phyloP scores from a whole-genome alignment of 1,140 invertebrate genomes.

The Belonocnema kinseyi region DNA sequence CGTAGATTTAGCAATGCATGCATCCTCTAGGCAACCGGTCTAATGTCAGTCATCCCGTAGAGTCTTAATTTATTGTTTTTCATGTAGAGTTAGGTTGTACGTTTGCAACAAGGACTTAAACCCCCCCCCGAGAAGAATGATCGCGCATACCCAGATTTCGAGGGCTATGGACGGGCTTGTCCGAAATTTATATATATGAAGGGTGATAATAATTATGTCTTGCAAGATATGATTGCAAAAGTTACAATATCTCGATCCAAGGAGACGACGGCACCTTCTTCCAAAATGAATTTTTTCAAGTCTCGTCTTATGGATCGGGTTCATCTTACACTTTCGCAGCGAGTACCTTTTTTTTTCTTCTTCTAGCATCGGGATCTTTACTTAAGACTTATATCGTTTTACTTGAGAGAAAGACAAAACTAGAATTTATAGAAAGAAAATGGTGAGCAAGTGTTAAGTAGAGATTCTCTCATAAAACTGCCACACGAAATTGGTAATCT shows the following conservation, averaged over 20 bases:
- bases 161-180: slow-evolving; percentile 64
- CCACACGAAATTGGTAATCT: slow-evolving; percentile 55
- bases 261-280: too few relatives aligned
- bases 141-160: slow-evolving; percentile 56
- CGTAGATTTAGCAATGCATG: slow-evolving; percentile 71
- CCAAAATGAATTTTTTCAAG: too few relatives aligned
- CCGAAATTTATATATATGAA: slow-evolving; percentile 59
- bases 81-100: slow-evolving; percentile 53
- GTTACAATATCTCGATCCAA: too few relatives aligned
- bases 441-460: too few relatives aligned
- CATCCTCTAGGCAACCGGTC: slow-evolving; percentile 68
- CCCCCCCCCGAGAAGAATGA: neutral
- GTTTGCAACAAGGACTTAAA: slow-evolving; percentile 30
- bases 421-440: too few relatives aligned
- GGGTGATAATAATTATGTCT: slow-evolving; percentile 43
- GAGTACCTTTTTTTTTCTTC: too few relatives aligned
- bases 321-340: too few relatives aligned
- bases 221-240: too few relatives aligned
- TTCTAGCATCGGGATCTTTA: too few relatives aligned
- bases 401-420: too few relatives aligned
- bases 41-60: slow-evolving; percentile 70
- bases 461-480: slow-evolving; percentile 48
- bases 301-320: too few relatives aligned
- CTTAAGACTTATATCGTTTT: too few relatives aligned
- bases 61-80: slow-evolving; percentile 72